Conservation (phyloP, 2,888 invertebrate species). For the Hirtodrosophila cameraria region DNA sequence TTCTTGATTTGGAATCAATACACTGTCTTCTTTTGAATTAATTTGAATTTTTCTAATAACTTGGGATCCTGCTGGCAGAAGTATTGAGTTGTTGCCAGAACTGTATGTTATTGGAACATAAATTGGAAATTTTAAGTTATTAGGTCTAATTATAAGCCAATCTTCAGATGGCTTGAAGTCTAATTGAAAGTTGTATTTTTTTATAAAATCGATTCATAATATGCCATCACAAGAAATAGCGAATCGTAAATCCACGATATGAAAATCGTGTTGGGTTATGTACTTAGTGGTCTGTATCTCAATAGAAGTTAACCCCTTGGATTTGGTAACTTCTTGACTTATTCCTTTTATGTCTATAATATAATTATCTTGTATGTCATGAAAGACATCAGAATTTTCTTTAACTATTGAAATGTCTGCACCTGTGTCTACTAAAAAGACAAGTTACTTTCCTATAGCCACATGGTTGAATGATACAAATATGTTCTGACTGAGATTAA, state of each 20-base stretch:
- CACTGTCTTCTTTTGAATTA: too few species aligned
- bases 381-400: too few species aligned
- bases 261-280: neutral
- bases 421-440: conserved; percentile 18
- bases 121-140: neutral
- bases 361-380: conserved; percentile 2
- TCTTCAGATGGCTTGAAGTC: neutral
- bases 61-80: too few species aligned
- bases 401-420: conserved; percentile 3
- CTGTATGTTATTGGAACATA: too few species aligned
- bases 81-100: too few species aligned
- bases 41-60: too few species aligned
- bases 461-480: conserved; percentile 8
- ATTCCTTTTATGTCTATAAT: conserved; percentile 11
- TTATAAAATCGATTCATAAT: neutral
- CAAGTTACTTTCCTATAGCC: conserved; percentile 12
- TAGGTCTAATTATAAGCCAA: neutral
- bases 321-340: conserved; percentile 2
- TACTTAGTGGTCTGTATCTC: neutral
- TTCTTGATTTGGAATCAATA: too few species aligned
- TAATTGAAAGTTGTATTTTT: neutral
- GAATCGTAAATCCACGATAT: neutral
- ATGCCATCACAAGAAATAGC: conserved; percentile 8
- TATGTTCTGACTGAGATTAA: conserved; percentile 19
- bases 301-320: neutral